Evolutionary conservation across 2,888 invertebrate species (phyloP).

Genomic region (Agrochola macilenta): DNA sequence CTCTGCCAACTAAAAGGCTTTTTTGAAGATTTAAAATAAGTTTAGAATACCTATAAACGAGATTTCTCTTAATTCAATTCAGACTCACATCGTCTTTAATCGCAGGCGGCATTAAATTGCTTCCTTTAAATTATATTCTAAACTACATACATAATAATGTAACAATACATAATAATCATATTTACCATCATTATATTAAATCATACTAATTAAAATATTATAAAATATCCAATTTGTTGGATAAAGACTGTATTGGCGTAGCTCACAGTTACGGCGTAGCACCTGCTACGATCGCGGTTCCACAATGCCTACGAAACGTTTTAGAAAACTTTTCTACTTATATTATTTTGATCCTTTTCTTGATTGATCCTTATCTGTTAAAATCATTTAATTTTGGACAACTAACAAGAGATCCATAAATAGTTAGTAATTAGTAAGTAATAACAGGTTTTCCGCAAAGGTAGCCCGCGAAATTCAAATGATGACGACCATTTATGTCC

Average conservation of each 20-base stretch:
- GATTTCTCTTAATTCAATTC: not conserved
- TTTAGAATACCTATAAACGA: not conserved
- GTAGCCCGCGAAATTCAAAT: too few species aligned
- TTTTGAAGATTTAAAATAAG: not conserved
- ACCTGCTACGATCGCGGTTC: not conserved
- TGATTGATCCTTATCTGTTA: not conserved
- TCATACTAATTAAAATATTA: not conserved
- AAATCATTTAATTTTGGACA: too few species aligned
- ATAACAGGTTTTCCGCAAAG: too few species aligned
- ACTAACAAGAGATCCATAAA: too few species aligned
- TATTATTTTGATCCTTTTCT: not conserved
- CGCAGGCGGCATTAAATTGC: not conserved
- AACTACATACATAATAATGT: not conserved
- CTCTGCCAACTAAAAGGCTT: too few species aligned
- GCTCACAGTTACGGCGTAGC: constrained; percentile 1
- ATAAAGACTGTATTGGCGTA: not conserved
- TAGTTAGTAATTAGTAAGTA: too few species aligned
- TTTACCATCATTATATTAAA: not conserved
- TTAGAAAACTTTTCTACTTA: not conserved
- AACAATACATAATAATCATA: not conserved
- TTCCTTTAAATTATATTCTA: too few species aligned
- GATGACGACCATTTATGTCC: too few species aligned
- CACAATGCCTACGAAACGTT: not conserved
- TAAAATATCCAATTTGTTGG: not conserved
- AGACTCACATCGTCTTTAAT: not conserved